Base-by-base conservation (phyloP, 1,140 invertebrate genomes). In the Tribolium madens region DNA sequence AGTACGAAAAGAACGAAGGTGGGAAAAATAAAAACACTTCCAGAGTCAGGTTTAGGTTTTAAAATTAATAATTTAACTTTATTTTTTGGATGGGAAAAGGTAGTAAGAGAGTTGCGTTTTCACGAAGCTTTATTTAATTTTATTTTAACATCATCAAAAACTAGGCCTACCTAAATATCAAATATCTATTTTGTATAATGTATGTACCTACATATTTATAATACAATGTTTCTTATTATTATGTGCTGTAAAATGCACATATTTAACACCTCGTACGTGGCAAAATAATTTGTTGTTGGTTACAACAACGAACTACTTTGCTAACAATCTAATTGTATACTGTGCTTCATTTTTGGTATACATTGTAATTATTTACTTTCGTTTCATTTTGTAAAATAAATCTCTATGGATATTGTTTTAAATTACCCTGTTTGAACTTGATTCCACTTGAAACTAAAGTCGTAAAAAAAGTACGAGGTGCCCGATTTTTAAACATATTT, bases 121-220 rank as follows among this genome's bases (percentile, higher is more conserved):
- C 80, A 84, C 83, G 81, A 85, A 85, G 84, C 84, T 84, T 84
- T 84, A 82, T 83, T 84, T 78, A 75, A 79, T 81, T 84, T 84
- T 85, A 83, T 81, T 85, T 84, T 82, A 85, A 85, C 84, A 85
- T 85, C 83, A 82, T 84, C 83, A 84, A 85, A 85, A 85, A 85
- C 84, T 85, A 85, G 81, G 80, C 79, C 84, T 85, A 85, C 81
- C 83, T 85, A 85, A 81, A 82, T 84, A 84, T 85, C 83, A 84
- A 85, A 84, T 84, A 84, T 84, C 83, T 85, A 84, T 84, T 79
- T 79, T 80, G 76, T 82, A 80, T 84, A 83, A 79, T 81, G 76
- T 81, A 83, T 81, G 82, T 82, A 81, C 82, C 83, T 83, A 84
- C 79, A 80, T 84, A 84, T 82, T 83, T 83, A 83, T 84, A 83